A percentile compares a stretch with the other conserved stretches of the same genome.
These are phyloP conservation scores for Notodonta ziczac DNA, from an alignment of 2,888 invertebrate species.

Conservation along the genomic window DNA sequence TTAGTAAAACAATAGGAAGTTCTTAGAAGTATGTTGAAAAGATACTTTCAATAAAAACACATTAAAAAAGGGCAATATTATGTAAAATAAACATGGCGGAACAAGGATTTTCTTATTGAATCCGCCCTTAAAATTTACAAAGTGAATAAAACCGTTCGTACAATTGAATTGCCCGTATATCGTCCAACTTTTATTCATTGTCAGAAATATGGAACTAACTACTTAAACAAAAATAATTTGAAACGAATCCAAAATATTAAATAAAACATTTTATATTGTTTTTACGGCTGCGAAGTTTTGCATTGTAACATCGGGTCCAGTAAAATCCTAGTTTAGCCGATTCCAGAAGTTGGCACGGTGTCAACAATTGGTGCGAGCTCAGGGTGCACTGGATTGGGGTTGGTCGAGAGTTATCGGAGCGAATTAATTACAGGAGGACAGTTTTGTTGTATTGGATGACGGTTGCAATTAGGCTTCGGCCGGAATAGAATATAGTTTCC, in stretches of 20 bases:
- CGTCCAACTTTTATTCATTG: slow-evolving; percentile 17
- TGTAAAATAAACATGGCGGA: too few species aligned
- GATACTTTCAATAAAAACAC: too few species aligned
- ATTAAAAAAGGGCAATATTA: too few species aligned
- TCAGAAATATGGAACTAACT: slow-evolving; percentile 14
- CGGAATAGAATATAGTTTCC: slow-evolving; percentile 22
- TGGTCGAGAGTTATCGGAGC: slow-evolving; percentile 32
- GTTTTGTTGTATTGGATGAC: slow-evolving; percentile 34
- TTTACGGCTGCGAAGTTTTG: slow-evolving; percentile 39
- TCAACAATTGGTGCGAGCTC: slow-evolving; percentile 53
- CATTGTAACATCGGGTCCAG: slow-evolving; percentile 45
- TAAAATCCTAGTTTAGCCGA: slow-evolving; percentile 56
- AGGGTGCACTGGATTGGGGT: slow-evolving; percentile 39
- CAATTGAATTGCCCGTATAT: too few species aligned
- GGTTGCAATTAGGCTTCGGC: slow-evolving; percentile 1
- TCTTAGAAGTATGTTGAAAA: too few species aligned
- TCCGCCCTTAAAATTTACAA: too few species aligned
- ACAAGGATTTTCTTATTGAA: too few species aligned
- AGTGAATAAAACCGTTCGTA: too few species aligned
- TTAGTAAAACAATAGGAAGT: too few species aligned
- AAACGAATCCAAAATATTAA: slow-evolving; percentile 43
- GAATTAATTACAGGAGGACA: slow-evolving; percentile 33
- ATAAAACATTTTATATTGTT: slow-evolving; percentile 37
- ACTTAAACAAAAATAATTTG: slow-evolving; percentile 33
- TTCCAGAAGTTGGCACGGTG: slow-evolving; percentile 55